Evolutionary conservation across 2,888 invertebrate genomes (phyloP), one percentile per base, ranked within the genome.

Genomic region (Pyrgus malvae): DNA sequence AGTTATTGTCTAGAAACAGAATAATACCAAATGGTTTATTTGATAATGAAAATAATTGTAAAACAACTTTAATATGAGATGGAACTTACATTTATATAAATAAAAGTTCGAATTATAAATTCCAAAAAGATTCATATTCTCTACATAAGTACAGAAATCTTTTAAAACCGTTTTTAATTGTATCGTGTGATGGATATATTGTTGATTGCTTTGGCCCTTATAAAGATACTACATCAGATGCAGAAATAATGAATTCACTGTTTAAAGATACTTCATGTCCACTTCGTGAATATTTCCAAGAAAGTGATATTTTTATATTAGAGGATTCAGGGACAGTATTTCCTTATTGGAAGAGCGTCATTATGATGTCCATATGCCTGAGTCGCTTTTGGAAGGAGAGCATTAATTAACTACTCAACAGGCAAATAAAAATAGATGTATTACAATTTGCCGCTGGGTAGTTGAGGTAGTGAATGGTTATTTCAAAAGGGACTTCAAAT

Each of bases 101-200:
- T 7, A 23, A 23, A 7, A 23, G 23, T 23, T 23, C 23, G 7
- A 23, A 23, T 23, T 23, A 23, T 23, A 23, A 7, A 23, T 23
- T 23, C 23, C 23, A 23, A 23, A 23, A 23, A 23, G 29, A 38
- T 37, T 7, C 42, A 14, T 57, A 57, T 16, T 53, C 55, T 6
- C 16, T 58, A 0, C 60, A 60, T 23, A 59, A 60, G 19, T 54
- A 44, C 16, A 21, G 46, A 2, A 62, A 58, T 31, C 33, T 58
- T 25, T 6, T 61, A 33, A 62, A 62, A 54, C 59, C 64, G 6
- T 64, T 62, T 54, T 11, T 63, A 14, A 48, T 62, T 12, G 63
- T 63, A 12, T 27, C 45, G 7, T 37, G 49, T 48, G 56, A 63
- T 56, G 62, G 62, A 8, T 56, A 63, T 49, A 65, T 63, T 35